Evolutionary conservation across 2,888 invertebrate genomes (phyloP).

Genomic region (Brachycybe producta): DNA sequence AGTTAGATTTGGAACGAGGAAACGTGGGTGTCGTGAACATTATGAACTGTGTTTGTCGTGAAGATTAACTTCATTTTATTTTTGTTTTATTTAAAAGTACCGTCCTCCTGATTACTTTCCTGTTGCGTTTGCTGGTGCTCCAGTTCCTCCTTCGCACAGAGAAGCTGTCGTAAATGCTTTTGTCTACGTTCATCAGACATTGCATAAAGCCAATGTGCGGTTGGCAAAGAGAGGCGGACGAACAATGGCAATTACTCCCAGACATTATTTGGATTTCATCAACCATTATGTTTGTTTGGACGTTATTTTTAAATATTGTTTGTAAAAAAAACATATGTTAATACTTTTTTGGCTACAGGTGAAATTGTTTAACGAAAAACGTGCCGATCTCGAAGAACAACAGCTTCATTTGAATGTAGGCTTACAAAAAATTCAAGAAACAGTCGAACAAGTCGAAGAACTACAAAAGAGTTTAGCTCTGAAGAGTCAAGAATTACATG

Average conservation of each 20-base stretch:
- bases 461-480: slow-evolving; percentile 97
- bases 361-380: slow-evolving; percentile 91
- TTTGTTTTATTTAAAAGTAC: slow-evolving; percentile 45
- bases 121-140: slow-evolving; percentile 49
- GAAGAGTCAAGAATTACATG: slow-evolving; percentile 68
- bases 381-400: slow-evolving; percentile 95
- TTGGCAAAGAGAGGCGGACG: slow-evolving; percentile 82
- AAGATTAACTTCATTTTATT: not conserved
- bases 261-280: slow-evolving; percentile 62
- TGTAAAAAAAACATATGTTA: not conserved
- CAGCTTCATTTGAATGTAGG: slow-evolving; percentile 98
- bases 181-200: slow-evolving; percentile 94
- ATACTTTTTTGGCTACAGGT: too few species aligned
- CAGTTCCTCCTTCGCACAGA: slow-evolving; percentile 64
- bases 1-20: slow-evolving; percentile 81
- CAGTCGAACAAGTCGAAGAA: slow-evolving; percentile 97
- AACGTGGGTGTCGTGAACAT: slow-evolving; percentile 28
- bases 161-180: slow-evolving; percentile 98
- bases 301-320: not conserved
- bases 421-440: slow-evolving; percentile 95
- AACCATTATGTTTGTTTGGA: slow-evolving; percentile 68
- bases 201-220: slow-evolving; percentile 85
- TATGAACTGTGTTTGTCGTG: not conserved
- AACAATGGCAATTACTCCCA: slow-evolving; percentile 93
- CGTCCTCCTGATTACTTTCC: slow-evolving; percentile 81